phyloP scores from a whole-genome alignment of 2,888 invertebrate genomes.

The Scrobipalpa costella region DNA sequence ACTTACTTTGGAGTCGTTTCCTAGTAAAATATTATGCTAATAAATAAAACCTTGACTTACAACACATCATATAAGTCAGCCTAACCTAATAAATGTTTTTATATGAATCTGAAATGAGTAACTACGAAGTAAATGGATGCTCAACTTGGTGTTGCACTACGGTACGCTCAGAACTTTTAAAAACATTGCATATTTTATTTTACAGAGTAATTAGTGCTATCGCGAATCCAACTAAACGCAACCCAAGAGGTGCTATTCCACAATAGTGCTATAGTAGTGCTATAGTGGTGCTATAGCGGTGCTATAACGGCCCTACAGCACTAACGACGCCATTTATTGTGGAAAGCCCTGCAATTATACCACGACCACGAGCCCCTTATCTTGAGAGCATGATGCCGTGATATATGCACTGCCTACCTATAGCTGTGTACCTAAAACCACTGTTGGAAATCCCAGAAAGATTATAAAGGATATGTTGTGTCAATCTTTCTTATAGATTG shows the following conservation, averaged over 20 bases:
- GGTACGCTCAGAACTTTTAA: too few species aligned
- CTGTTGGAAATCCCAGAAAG: not conserved
- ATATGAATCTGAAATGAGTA: too few species aligned
- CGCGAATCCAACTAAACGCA: not conserved
- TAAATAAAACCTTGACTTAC: too few species aligned
- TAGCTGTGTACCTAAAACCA: not conserved
- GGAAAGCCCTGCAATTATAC: slow-evolving; percentile 39
- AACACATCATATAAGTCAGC: too few species aligned
- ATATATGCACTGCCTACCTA: not conserved
- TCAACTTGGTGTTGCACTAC: too few species aligned
- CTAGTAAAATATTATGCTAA: too few species aligned
- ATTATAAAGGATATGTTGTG: too few species aligned
- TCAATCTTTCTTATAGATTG: too few species aligned
- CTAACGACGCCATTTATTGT: slow-evolving; percentile 64
- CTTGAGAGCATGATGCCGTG: slow-evolving; percentile 1
- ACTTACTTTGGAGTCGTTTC: too few species aligned
- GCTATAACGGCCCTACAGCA: slow-evolving; percentile 48
- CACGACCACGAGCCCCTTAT: slow-evolving; percentile 21
- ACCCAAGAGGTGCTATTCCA: slow-evolving; percentile 46
- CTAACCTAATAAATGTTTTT: too few species aligned
- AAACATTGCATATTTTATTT: too few species aligned
- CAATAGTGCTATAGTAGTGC: slow-evolving; percentile 41
- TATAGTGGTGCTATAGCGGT: slow-evolving; percentile 25
- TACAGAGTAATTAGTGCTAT: not conserved
- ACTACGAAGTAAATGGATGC: too few species aligned